Evolutionary conservation across 1,140 invertebrate genomes (phyloP).

Genomic region (Penaeus vannamei): DNA sequence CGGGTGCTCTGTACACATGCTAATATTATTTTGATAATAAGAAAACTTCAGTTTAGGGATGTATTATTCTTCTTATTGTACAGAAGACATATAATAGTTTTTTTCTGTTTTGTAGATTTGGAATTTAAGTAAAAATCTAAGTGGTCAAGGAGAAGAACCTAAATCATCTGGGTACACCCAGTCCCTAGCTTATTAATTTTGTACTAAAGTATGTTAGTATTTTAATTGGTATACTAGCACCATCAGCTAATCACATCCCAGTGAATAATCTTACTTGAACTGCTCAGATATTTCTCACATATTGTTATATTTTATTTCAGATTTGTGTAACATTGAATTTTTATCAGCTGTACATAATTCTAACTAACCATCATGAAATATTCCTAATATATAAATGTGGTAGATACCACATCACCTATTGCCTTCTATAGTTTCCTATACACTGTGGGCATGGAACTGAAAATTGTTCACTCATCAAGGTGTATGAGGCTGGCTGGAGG

Average conservation of each 20-base stretch:
- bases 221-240: slow-evolving; percentile 17
- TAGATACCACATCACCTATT: slow-evolving; percentile 22
- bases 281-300: slow-evolving; percentile 34
- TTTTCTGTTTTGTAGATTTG: no score
- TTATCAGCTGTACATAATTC: slow-evolving; percentile 46
- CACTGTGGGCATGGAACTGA: slow-evolving; percentile 57
- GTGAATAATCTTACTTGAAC: slow-evolving; percentile 17
- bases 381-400: slow-evolving; percentile 40
- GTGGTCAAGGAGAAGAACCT: no score
- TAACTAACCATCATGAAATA: slow-evolving; percentile 42
- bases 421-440: slow-evolving; percentile 40
- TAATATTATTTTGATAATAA: no score
- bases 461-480: slow-evolving; percentile 43
- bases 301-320: slow-evolving; percentile 4
- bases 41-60: no score
- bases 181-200: no score
- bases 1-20: no score
- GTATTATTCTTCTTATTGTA: no score
- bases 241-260: slow-evolving; percentile 27
- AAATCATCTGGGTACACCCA: no score
- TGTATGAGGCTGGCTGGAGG: slow-evolving; percentile 35
- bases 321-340: slow-evolving; percentile 39
- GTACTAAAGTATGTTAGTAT: no score
- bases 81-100: no score
- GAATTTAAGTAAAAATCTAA: no score